Evolutionary conservation across 2,797 vertebrate genomes (phyloP).

Genomic region (Cryptoprocta ferox): DNA sequence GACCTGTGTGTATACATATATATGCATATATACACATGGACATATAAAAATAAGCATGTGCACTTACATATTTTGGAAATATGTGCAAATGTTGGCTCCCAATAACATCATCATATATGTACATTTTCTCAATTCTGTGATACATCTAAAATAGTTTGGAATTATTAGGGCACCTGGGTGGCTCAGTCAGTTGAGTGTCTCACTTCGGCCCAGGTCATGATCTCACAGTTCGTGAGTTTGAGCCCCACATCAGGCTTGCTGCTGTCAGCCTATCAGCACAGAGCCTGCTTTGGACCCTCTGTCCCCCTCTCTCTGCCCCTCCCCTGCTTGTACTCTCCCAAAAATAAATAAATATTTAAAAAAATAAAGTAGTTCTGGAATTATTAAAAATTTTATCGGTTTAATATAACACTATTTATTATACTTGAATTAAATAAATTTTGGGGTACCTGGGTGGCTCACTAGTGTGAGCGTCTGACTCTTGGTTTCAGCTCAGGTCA

Average conservation of each 20-base stretch:
- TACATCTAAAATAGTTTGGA: neutral
- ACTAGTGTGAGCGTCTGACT: neutral
- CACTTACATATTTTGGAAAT: neutral
- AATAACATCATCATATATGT: neutral
- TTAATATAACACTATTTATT: neutral
- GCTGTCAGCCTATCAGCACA: too few species aligned
- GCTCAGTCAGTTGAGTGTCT: too few species aligned
- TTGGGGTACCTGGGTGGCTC: neutral
- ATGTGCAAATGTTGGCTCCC: neutral
- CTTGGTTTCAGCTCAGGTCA: neutral
- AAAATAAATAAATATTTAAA: neutral
- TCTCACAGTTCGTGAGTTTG: too few species aligned
- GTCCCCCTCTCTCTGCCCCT: too few species aligned
- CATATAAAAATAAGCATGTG: neutral
- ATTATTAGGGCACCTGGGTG: too few species aligned
- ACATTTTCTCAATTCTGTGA: neutral
- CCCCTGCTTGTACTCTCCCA: too few species aligned
- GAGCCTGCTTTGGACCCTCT: too few species aligned
- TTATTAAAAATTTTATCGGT: neutral
- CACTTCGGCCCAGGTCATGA: too few species aligned
- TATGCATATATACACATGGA: neutral
- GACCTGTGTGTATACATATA: neutral
- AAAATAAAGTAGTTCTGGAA: neutral
- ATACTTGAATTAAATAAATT: too few species aligned
- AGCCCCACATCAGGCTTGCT: too few species aligned